Base-by-base conservation (phyloP, 2,888 invertebrate species). In the Tenthredo distinguenda region DNA sequence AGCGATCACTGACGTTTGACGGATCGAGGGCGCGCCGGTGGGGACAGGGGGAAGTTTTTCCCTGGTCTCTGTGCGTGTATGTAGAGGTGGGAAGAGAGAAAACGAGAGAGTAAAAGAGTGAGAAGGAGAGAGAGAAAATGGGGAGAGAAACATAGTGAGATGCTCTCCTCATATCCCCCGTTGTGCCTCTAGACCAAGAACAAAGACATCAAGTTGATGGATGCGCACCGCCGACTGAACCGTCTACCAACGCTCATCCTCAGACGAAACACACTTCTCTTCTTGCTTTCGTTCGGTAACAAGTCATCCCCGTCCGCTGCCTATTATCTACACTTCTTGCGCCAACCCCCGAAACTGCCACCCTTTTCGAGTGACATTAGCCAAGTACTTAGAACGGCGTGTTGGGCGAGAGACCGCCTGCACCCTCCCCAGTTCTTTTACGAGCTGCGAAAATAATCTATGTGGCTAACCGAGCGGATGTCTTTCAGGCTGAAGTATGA, bases 171-270 rank as follows among this genome's bases (percentile, higher is more conserved):
- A 71, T 85, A 85, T 85, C 84, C 26, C 87, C 86, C 89, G 87
- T 90, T 87, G 87, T 85, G 87, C 88, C 88, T 71, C 68, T 88
- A 87, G 89, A 88, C 89, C 90, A 90, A 92, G 92, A 93, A 92
- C 93, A 93, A 93, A 93, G 93, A 93, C 92, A 92, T 93, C 93
- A 92, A 92, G 85, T 91, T 92, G 92, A 92, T 92, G 89, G 91
- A 92, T 92, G 91, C 88, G 68, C 88, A 87, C 86, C 86, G 86
- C 87, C 88, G 68, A 83, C 83, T 71, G 68, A 68, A 83, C 43
- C 83, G 83, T 83, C 83, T 83, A 83, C 83, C 82, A 82, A 82
- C 88, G 84, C 86, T 88, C 87, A 87, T 88, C 87, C 79, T 86
- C 86, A 82, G 85, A 85, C 87, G 86, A 86, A 79, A 87, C 84